Percentiles rank a stretch among this genome's conserved stretches.
These are phyloP conservation scores for Leucophenga montana DNA, from an alignment of 2,888 invertebrate genomes.

Conservation along the genomic window DNA sequence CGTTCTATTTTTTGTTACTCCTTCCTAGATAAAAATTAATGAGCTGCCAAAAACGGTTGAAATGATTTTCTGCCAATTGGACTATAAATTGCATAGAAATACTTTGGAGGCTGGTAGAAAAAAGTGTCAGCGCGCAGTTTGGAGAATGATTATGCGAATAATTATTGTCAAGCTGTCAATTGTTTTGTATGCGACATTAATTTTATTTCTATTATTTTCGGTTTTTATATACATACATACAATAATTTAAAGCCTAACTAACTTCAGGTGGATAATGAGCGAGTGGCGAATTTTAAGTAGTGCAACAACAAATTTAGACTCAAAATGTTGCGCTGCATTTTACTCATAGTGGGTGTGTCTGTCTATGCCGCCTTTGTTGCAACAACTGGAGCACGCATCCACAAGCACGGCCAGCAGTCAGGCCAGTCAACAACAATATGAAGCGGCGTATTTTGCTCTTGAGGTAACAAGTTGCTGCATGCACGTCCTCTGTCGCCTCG, in stretches of 20 bases:
- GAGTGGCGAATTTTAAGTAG: constrained; percentile 24
- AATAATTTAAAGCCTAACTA: not conserved
- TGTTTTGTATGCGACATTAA: not conserved
- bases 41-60: constrained; percentile 69
- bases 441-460: too few species aligned
- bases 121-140: constrained; percentile 13
- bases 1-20: constrained; percentile 46
- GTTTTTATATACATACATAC: not conserved
- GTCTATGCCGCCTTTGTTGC: constrained; percentile 11
- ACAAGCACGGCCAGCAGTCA: too few species aligned
- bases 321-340: not conserved
- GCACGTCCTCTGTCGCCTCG: not conserved
- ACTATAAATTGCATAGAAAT: not conserved
- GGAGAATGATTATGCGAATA: constrained; percentile 24
- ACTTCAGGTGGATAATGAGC: constrained; percentile 22
- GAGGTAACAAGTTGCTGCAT: not conserved
- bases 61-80: constrained; percentile 64
- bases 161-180: constrained; percentile 19
- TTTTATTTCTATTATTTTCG: not conserved
- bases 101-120: not conserved
- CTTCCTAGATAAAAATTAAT: constrained; percentile 56
- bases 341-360: constrained; percentile 21
- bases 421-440: not conserved
- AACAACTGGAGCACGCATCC: constrained; percentile 20
- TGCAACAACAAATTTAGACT: not conserved